A percentile compares a stretch with the other conserved stretches of the same genome.
Conservation (phyloP, 2,113 vertebrate genomes). For the Mobula birostris region DNA sequence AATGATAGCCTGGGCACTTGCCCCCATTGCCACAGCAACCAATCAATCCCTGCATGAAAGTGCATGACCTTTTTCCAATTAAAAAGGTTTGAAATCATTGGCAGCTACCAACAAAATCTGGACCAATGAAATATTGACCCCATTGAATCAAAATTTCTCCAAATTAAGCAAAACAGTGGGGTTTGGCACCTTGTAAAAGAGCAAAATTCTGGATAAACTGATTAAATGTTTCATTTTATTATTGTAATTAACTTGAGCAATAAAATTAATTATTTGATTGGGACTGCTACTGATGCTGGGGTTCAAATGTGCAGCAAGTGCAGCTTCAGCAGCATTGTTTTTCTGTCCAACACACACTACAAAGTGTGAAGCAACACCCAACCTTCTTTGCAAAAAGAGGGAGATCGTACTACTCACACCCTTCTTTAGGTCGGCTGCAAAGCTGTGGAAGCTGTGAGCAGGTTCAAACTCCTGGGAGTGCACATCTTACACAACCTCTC, state of each 20-base stretch:
- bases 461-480: too few species aligned
- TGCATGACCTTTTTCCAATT: too few species aligned
- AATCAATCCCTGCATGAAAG: too few species aligned
- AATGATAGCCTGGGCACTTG: too few species aligned
- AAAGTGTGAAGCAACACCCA: not conserved
- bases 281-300: not conserved
- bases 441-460: too few species aligned
- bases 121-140: not conserved
- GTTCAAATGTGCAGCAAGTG: not conserved
- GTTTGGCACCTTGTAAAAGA: not conserved
- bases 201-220: conserved; percentile 40
- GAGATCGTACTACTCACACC: too few species aligned
- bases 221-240: conserved; percentile 51
- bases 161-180: not conserved
- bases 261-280: conserved; percentile 40
- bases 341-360: not conserved
- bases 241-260: conserved; percentile 42
- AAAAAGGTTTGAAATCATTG: too few species aligned
- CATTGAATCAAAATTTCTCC: not conserved
- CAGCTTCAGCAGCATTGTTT: not conserved
- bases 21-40: too few species aligned
- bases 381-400: not conserved
- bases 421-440: too few species aligned
- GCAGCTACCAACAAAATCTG: too few species aligned
- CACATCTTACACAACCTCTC: too few species aligned